phyloP scores from a whole-genome alignment of 2,797 vertebrate genomes.

The Parauchenoglanis punctatus region DNA sequence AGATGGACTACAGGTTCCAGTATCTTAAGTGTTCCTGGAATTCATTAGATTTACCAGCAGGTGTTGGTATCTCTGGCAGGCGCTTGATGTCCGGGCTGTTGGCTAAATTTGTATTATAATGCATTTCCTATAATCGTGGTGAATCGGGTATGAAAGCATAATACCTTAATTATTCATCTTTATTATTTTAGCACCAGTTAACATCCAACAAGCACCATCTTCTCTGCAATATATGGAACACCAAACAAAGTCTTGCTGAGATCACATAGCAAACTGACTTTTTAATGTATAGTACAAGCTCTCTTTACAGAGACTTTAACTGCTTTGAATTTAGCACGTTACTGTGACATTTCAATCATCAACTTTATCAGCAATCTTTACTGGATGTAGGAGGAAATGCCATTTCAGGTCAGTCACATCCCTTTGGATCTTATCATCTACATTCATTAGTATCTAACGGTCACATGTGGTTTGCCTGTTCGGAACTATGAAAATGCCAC shows the following conservation, averaged over 20 bases:
- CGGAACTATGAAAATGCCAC: not conserved
- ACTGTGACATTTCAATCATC: not conserved
- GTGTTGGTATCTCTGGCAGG: too few species aligned
- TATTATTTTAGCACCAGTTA: not conserved
- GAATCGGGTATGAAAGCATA: not conserved
- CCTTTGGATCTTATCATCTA: not conserved
- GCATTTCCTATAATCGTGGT: not conserved
- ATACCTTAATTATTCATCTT: not conserved
- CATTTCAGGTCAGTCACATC: not conserved
- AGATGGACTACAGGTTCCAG: not conserved
- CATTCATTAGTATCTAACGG: not conserved
- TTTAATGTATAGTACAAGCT: not conserved
- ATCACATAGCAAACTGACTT: not conserved
- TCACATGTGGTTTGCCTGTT: not conserved
- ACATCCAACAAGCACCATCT: not conserved
- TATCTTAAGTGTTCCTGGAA: not conserved
- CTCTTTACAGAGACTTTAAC: not conserved
- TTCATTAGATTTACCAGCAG: not conserved
- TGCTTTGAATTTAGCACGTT: not conserved
- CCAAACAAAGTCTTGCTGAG: not conserved
- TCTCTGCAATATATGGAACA: not conserved
- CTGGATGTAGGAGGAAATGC: not conserved
- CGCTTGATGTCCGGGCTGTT: not conserved
- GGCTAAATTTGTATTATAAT: not conserved
- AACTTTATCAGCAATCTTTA: conserved; percentile 7